Evolutionary conservation across 2,888 invertebrate species (phyloP).

Genomic region (Epinotia nisella): DNA sequence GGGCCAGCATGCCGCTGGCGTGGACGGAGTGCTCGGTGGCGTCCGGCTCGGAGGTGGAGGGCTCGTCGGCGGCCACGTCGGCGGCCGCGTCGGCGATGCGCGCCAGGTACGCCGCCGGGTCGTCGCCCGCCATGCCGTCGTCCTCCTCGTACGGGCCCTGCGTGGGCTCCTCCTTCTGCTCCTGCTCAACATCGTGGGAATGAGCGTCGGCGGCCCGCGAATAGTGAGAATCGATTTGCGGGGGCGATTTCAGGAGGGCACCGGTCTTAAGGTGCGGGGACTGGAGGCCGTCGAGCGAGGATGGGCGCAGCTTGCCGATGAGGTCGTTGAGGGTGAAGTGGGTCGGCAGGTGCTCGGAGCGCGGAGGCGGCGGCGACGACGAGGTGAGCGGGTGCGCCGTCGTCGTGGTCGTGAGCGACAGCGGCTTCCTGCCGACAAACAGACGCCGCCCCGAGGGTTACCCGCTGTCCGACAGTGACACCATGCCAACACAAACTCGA

Average conservation of each 20-base stretch:
- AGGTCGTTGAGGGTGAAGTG: slow-evolving; percentile 84
- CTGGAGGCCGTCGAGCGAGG: slow-evolving; percentile 79
- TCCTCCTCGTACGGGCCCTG: slow-evolving; percentile 87
- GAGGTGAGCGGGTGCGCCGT: slow-evolving; percentile 83
- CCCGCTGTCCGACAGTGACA: slow-evolving; percentile 56
- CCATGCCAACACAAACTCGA: slow-evolving; percentile 48
- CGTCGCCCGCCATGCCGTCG: slow-evolving; percentile 83
- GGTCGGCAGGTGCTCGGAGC: slow-evolving; percentile 82
- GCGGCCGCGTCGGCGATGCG: slow-evolving; percentile 72
- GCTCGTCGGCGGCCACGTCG: slow-evolving; percentile 77
- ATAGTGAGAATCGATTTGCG: slow-evolving; percentile 86
- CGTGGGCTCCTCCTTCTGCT: slow-evolving; percentile 80
- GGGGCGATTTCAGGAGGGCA: slow-evolving; percentile 80
- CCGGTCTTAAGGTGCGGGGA: slow-evolving; percentile 79
- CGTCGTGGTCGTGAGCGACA: slow-evolving; percentile 84
- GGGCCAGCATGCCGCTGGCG: slow-evolving; percentile 83
- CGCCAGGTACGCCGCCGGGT: slow-evolving; percentile 80
- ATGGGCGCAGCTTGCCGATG: slow-evolving; percentile 83
- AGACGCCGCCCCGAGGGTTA: slow-evolving; percentile 72
- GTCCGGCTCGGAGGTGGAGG: slow-evolving; percentile 86
- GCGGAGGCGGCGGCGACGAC: slow-evolving; percentile 83
- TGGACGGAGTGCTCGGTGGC: slow-evolving; percentile 83
- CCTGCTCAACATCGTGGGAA: slow-evolving; percentile 69
- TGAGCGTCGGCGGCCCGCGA: slow-evolving; percentile 82
- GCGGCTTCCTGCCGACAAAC: slow-evolving; percentile 79